Base-by-base conservation (phyloP, 2,888 invertebrate genomes). In the Mythimna ferrago region DNA sequence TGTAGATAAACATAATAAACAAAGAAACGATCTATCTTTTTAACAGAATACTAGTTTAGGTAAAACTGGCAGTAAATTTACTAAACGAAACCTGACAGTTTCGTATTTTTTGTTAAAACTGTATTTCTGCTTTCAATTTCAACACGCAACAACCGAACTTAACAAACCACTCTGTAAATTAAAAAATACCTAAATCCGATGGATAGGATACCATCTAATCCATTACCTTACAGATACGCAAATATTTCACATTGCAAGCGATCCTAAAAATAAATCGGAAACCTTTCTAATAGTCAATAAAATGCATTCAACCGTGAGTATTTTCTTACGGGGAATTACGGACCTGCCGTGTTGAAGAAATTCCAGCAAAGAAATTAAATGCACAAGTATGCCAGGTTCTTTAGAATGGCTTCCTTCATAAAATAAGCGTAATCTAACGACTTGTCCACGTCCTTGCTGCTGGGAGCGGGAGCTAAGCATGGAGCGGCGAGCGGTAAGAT, bases 271-370 rank as follows among this genome's bases (percentile, higher is more conserved):
- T 44, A 66, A 64, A 73, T 41, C 48, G 63, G 19, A 65, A 56
- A 60, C 57, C 56, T 16, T 44, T 68, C 54, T 63, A 61, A 71
- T 71, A 75, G 73, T 75, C 74, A 77, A 80, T 82, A 82, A 82
- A 82, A 74, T 54, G 68, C 71, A 75, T 65, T 70, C 63, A 71
- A 7, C 56, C 71, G 77, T 65, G 69, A 73, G 75, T 48, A 44
- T 69, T 71, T 63, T 71, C 73, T 73, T 58, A 66, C 61, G 69
- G 68, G 41, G 81, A 75, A 75, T 78, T 78, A 66, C 70, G 0
- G 44, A 65, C 16, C 58, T n/a, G 58, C 21, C 66, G 56, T 35
- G 21, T 53, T 32, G 21, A 19, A 35, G 48, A 60, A 62, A 69
- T 54, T 32, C 71, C 73, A 58, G 66, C 70, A 77, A 16, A 38